phyloP scores from a whole-genome alignment of 1,140 invertebrate species.

The Steinernema khuongi region DNA sequence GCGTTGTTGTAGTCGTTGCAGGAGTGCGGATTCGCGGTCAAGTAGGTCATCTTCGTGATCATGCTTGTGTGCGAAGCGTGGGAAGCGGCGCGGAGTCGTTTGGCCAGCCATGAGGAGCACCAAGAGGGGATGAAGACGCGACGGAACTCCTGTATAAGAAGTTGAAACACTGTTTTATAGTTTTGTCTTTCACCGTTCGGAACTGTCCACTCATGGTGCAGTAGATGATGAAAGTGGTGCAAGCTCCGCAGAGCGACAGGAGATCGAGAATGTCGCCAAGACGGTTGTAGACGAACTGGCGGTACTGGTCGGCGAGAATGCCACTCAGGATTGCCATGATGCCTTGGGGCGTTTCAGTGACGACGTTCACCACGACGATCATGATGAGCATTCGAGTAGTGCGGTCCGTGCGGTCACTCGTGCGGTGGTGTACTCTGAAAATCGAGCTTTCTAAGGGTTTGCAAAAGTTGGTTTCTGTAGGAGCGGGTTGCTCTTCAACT shows the following conservation, averaged over 20 bases:
- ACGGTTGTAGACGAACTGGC: conserved; percentile 39
- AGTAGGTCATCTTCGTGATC: background rate
- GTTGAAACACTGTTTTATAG: background rate
- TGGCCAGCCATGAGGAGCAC: conserved; percentile 24
- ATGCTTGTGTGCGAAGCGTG: conserved; percentile 19
- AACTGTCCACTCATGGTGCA: conserved; percentile 57
- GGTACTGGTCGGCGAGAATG: conserved; percentile 47
- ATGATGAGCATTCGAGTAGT: conserved; percentile 54
- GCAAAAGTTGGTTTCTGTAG: conserved; percentile 14
- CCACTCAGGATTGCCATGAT: conserved; percentile 52
- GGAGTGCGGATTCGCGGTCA: background rate
- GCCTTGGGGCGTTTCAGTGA: conserved; percentile 53
- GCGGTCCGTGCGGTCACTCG: conserved; percentile 42
- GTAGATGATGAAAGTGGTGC: conserved; percentile 56
- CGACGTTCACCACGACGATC: conserved; percentile 54
- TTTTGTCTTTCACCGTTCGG: conserved; percentile 43
- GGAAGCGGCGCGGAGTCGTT: conserved; percentile 24
- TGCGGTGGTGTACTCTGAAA: conserved; percentile 25
- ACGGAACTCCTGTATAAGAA: conserved; percentile 49
- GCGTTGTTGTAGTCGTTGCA: conserved; percentile 28
- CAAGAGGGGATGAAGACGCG: conserved; percentile 49
- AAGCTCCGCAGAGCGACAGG: conserved; percentile 51
- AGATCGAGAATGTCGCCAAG: conserved; percentile 53
- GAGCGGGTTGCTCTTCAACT: background rate
- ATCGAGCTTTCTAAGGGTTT: too few species aligned